These are phyloP conservation scores for Sebastes matsubarae DNA, from an alignment of 2,797 vertebrate species.

Conservation along the genomic window DNA sequence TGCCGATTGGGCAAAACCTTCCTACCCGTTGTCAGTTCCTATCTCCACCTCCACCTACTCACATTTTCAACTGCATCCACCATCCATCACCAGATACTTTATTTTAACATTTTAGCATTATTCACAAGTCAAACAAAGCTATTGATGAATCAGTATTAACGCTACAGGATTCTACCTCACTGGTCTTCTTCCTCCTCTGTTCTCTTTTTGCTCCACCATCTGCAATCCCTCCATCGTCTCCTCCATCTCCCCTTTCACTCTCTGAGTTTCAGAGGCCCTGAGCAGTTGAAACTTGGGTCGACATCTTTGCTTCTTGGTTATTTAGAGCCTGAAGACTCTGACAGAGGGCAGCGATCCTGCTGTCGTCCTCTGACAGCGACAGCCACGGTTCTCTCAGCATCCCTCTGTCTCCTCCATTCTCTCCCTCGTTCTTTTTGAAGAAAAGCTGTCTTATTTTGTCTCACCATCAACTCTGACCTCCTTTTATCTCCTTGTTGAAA, in stretches of 20 bases:
- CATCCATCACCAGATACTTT: background rate
- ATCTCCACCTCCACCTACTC: no score
- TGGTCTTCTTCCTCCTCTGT: slow-evolving; percentile 14
- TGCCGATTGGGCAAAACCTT: background rate
- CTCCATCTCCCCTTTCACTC: background rate
- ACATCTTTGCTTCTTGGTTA: slow-evolving; percentile 38
- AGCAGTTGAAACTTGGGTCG: slow-evolving; percentile 23
- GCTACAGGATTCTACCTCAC: background rate
- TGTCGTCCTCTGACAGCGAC: slow-evolving; percentile 36
- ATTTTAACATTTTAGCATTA: background rate
- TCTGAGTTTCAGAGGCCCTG: slow-evolving; percentile 24
- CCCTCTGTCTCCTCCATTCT: background rate
- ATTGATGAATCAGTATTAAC: background rate
- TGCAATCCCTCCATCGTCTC: slow-evolving; percentile 21
- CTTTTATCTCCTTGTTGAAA: background rate
- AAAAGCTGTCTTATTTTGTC: background rate
- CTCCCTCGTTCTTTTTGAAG: background rate
- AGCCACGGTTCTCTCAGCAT: slow-evolving; percentile 14
- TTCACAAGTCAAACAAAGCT: background rate
- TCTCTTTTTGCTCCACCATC: slow-evolving; percentile 21
- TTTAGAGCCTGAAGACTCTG: slow-evolving; percentile 34
- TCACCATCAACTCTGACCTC: background rate
- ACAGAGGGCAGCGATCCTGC: slow-evolving; percentile 44
- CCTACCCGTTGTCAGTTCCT: background rate
- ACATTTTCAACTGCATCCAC: background rate